A percentile compares a stretch with the other conserved stretches of the same genome.
phyloP scores from a whole-genome alignment of 1,140 invertebrate genomes.

The Tetramorium simillimum region DNA sequence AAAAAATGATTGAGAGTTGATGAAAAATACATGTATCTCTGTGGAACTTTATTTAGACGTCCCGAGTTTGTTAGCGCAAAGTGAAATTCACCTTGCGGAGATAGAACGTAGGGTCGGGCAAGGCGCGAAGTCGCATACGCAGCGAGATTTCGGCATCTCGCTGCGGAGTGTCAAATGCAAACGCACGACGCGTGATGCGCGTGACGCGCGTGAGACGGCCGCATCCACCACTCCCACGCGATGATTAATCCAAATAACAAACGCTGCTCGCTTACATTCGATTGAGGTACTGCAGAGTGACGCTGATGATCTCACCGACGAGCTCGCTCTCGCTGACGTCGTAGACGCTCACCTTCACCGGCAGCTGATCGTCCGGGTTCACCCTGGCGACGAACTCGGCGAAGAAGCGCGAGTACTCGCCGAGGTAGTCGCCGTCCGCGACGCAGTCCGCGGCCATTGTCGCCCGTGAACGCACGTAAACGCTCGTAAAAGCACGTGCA shows the following conservation, averaged over 20 bases:
- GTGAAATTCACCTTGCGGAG: background rate
- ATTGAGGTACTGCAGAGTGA: slow-evolving; percentile 91
- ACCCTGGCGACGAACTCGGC: slow-evolving; percentile 89
- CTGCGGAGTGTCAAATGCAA: background rate
- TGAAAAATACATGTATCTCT: background rate
- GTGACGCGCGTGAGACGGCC: no score
- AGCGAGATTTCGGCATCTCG: slow-evolving; percentile 7
- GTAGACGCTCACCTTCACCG: slow-evolving; percentile 89
- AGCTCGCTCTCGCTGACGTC: slow-evolving; percentile 90
- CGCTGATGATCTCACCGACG: slow-evolving; percentile 91
- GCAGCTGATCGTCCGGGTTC: slow-evolving; percentile 90
- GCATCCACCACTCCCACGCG: background rate
- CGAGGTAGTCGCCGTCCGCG: slow-evolving; percentile 88
- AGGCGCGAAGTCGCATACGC: background rate
- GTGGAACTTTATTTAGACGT: background rate
- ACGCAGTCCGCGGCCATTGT: slow-evolving; percentile 74
- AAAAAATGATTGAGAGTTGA: background rate
- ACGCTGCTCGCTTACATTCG: slow-evolving; percentile 88
- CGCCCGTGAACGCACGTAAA: background rate
- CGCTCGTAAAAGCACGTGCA: background rate
- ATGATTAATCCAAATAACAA: slow-evolving; percentile 10
- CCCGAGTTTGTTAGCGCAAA: background rate
- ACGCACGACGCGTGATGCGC: background rate
- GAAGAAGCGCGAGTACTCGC: slow-evolving; percentile 89
- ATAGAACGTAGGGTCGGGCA: background rate